Conservation (phyloP, 1,140 invertebrate species). For the Liolophura sinensis region DNA sequence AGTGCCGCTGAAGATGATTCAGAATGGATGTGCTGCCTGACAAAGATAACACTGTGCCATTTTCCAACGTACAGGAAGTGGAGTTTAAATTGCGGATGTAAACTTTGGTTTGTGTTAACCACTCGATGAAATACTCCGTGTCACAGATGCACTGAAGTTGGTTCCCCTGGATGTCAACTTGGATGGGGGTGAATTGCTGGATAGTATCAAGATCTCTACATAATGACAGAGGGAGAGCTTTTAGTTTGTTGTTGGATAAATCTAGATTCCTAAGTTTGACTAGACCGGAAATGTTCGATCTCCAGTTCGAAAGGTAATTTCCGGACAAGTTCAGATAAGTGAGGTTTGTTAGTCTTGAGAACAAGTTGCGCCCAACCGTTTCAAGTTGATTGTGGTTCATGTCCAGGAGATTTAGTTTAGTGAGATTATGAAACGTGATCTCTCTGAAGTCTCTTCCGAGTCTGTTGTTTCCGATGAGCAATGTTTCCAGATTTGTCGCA, state of each 20-base stretch:
- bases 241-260: conserved; percentile 12
- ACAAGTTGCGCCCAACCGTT: too few relatives aligned
- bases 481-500: too few relatives aligned
- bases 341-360: too few relatives aligned
- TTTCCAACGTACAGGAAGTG: background rate
- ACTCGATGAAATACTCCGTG: conserved; percentile 2
- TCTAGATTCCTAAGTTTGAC: conserved; percentile 4
- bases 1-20: background rate
- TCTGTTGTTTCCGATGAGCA: too few relatives aligned
- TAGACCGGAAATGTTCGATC: too few relatives aligned
- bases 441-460: too few relatives aligned
- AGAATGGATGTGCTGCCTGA: background rate
- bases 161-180: conserved; percentile 3
- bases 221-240: background rate
- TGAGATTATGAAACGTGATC: too few relatives aligned
- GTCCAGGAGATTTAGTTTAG: too few relatives aligned
- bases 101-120: background rate
- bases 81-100: background rate
- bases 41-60: background rate
- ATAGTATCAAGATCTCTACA: background rate
- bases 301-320: too few relatives aligned
- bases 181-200: conserved; percentile 1
- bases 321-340: too few relatives aligned
- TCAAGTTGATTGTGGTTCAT: too few relatives aligned
- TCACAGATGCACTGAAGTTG: conserved; percentile 4